phyloP scores from a whole-genome alignment of 2,888 invertebrate genomes.

The Brenthis ino region DNA sequence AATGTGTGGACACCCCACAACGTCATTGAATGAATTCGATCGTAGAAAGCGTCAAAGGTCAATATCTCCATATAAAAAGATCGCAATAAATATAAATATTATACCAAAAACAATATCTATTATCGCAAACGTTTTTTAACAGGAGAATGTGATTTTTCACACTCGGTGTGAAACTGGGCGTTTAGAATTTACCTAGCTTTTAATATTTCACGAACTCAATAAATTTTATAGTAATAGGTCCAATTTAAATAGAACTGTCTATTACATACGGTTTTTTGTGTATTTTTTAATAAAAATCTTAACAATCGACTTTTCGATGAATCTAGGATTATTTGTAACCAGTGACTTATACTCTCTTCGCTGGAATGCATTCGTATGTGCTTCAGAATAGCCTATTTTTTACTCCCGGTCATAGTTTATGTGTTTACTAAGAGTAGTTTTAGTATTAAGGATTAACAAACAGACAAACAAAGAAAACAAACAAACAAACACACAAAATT shows the following conservation, averaged over 20 bases:
- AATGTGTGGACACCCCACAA: neutral
- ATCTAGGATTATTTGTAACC: too few relatives aligned
- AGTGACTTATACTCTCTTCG: too few relatives aligned
- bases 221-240: conserved; percentile 9
- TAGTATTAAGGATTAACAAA: too few relatives aligned
- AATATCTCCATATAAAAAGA: conserved; percentile 44
- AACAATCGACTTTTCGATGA: too few relatives aligned
- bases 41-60: conserved; percentile 46
- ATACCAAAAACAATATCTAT: conserved; percentile 32
- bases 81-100: conserved; percentile 36
- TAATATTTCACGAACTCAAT: conserved; percentile 24
- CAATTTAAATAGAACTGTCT: conserved; percentile 10
- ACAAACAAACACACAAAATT: too few relatives aligned
- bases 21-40: conserved; percentile 37
- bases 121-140: conserved; percentile 31
- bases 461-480: too few relatives aligned
- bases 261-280: neutral
- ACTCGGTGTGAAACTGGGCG: conserved; percentile 26
- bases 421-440: too few relatives aligned
- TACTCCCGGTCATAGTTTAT: too few relatives aligned
- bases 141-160: conserved; percentile 35
- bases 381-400: too few relatives aligned
- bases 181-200: conserved; percentile 20
- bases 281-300: neutral
- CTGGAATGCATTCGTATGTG: too few relatives aligned